Base-by-base conservation (phyloP, 1,140 invertebrate genomes). In the Proales similis region DNA sequence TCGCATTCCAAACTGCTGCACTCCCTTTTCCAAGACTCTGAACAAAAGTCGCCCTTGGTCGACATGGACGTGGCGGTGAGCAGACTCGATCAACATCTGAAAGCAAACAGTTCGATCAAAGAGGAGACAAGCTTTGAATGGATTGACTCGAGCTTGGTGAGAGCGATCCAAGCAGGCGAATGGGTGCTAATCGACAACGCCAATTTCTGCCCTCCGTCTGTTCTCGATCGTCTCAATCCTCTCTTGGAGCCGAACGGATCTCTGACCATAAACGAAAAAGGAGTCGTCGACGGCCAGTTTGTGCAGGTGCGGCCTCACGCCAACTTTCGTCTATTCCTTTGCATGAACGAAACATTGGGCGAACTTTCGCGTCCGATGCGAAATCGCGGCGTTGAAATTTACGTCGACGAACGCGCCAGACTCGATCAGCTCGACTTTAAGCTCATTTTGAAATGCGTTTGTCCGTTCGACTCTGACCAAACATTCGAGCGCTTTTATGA, bases 171-270 rank as follows among this genome's bases (percentile, higher is more conserved):
- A 67, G 80, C 86, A 67, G 92, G 92, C 5, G 80, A 84, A 32
- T 96, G 92, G 92, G 74, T 97, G 5, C 77, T 96, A 7, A 79
- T 99, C 36, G 93, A 98, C 74, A 91, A 97, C 76, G 92, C 92
- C 0, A 98, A 99, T 78, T 82, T 95, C 22, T 97, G 93, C 74
- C 91, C 77, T 76, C 80, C 65, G 51, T 45, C 33, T 32, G 22
- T 36, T 48, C 32, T 64, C 2, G 95, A 99, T 77, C 81, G 95
- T 66, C 78, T 99, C 4, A 99, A 99, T 80, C 86, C 86, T 14
- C 78, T 98, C 1, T 79, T 99, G 65, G 95, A 99, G 78, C 87
- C 88, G 0, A 84, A 86, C 67, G 95, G 95, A 2, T 82, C 84
- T 7, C 77, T 99, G 0, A 84, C 82, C 24, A 82, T 99, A 38